Evolutionary conservation across 1,140 invertebrate genomes (phyloP).

Genomic region (Danaus plexippus): DNA sequence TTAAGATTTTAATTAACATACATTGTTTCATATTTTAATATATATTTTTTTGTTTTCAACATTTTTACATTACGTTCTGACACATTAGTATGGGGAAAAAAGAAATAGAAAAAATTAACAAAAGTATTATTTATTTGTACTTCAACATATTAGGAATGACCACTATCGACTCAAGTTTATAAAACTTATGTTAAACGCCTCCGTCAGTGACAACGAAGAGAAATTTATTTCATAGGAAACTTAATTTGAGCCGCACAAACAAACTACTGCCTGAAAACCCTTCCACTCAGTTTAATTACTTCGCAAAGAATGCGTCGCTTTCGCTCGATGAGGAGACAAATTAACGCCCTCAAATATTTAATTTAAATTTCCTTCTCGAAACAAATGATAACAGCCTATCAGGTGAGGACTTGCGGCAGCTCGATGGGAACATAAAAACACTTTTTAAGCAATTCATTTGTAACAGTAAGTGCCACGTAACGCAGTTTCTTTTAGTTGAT

Average conservation of each 20-base stretch:
- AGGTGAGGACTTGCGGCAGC: constrained; percentile 39
- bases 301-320: constrained; percentile 68
- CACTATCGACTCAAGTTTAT: constrained; percentile 9
- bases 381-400: constrained; percentile 64
- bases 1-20: background rate
- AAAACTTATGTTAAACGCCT: constrained; percentile 33
- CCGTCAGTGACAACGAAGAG: constrained; percentile 37
- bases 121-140: too few species aligned
- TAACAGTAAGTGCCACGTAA: constrained; percentile 35
- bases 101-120: too few species aligned
- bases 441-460: constrained; percentile 58
- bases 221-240: constrained; percentile 59
- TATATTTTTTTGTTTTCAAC: too few species aligned
- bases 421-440: constrained; percentile 43
- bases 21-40: background rate
- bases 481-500: constrained; percentile 56
- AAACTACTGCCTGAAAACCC: constrained; percentile 60
- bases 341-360: constrained; percentile 71
- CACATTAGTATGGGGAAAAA: too few species aligned
- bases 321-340: constrained; percentile 69
- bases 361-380: constrained; percentile 67
- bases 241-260: constrained; percentile 63
- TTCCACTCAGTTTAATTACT: constrained; percentile 70
- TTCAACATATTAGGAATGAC: too few species aligned
- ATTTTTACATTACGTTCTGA: too few species aligned